Evolutionary conservation across 2,113 vertebrate genomes (phyloP), one percentile per base, ranked within the genome.

Genomic region (Centrocercus urophasianus): DNA sequence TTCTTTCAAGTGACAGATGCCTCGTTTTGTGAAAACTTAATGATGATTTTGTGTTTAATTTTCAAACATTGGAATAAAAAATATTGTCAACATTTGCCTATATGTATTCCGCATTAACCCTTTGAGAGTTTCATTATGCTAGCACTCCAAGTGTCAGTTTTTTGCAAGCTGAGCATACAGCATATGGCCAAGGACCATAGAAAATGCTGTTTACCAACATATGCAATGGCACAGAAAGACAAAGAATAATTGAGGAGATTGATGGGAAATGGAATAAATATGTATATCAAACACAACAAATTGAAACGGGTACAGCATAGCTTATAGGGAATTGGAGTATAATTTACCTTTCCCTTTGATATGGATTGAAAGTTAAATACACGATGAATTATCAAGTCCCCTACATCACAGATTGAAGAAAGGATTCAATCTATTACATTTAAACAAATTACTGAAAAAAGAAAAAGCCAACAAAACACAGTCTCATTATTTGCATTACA

Each of bases 51-150:
- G 93, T 98, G 97, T 97, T 97, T 98, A 97, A 98, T 97, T 98
- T 98, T 97, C 97, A 98, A 98, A 98, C 98, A 98, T 97, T 98
- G 96, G 94, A 97, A 97, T 97, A 98, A 98, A 98, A 98, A 97
- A 98, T 94, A 97, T 97, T 97, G 97, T 98, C 97, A 98, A 98
- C 98, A 98, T 98, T 98, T 98, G 97, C 96, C 96, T 98, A 98
- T 98, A 97, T 96, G 96, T 95, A 95, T 96, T 98, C 97, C 96
- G 80, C 86, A 95, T 98, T 98, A 98, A 98, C 98, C 97, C 97
- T 89, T 98, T 96, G 81, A 76, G 60, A 90, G 71, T 94, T 94
- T 75, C 90, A 89, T 93, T 91, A 88, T 95, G 85, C 93, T 80
- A 95, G 72, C 91, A 92, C 93, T 95, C 79, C 90, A 93, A 87